Percentiles rank a stretch among this genome's conserved stretches.
Conservation (phyloP, 2,797 vertebrate genomes). For the Rhynchotus rufescens region DNA sequence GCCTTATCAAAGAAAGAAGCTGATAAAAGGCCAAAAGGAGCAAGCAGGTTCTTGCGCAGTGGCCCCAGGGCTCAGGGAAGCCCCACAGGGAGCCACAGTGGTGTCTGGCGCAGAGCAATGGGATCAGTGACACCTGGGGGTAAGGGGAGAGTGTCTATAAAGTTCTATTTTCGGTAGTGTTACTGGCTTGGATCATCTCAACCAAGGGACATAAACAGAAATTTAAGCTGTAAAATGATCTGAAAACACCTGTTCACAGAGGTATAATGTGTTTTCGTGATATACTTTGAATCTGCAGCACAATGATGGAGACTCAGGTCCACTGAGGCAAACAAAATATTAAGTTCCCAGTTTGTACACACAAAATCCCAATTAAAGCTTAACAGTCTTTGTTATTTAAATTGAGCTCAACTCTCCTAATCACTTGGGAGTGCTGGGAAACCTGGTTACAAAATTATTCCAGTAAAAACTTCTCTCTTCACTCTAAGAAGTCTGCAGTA, state of each 20-base stretch:
- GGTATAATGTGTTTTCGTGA: neutral
- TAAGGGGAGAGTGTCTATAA: neutral
- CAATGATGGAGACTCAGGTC: neutral
- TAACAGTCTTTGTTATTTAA: neutral
- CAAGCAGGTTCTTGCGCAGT: neutral
- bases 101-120: accelerated
- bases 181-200: neutral
- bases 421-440: constrained; percentile 29
- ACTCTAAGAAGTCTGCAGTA: neutral
- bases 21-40: neutral
- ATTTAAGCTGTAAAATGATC: constrained; percentile 21
- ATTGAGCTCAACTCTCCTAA: neutral
- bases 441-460: neutral
- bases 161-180: constrained; percentile 24
- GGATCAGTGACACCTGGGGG: neutral
- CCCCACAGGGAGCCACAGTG: neutral
- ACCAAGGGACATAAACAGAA: neutral
- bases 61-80: neutral
- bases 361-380: neutral
- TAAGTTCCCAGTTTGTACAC: neutral
- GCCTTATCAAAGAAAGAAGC: neutral
- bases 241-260: constrained; percentile 33
- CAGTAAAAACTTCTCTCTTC: constrained; percentile 36
- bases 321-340: neutral
- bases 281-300: neutral